Conservation (phyloP, 2,797 vertebrate species). For the Aplochiton taeniatus region DNA sequence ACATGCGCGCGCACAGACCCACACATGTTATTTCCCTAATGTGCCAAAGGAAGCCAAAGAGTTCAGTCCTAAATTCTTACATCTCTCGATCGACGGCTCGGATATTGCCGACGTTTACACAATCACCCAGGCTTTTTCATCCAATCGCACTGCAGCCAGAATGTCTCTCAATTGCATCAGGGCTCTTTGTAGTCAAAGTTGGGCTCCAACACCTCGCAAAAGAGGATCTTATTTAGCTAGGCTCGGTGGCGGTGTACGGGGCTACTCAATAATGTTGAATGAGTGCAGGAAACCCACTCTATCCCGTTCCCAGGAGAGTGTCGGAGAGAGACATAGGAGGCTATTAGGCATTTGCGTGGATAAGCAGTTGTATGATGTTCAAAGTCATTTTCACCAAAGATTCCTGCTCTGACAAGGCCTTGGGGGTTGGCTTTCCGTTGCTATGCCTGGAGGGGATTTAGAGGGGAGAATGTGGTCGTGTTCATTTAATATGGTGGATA, state of each 20-base stretch:
- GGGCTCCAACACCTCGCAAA: conserved; percentile 15
- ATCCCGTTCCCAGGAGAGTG: conserved; percentile 1
- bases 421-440: conserved; percentile 10
- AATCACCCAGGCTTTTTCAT: conserved; percentile 6
- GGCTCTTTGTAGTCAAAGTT: conserved; percentile 18
- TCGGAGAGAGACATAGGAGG: conserved; percentile 14
- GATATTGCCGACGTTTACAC: too few species aligned
- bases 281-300: neutral
- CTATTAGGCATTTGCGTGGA: conserved; percentile 22
- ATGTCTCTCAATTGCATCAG: conserved; percentile 52
- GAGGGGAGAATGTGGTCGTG: neutral
- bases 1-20: neutral
- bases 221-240: conserved; percentile 14
- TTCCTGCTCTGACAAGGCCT: conserved; percentile 4
- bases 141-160: conserved; percentile 12
- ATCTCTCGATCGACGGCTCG: too few species aligned
- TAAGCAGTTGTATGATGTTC: conserved; percentile 21
- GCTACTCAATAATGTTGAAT: conserved; percentile 14
- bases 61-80: too few species aligned
- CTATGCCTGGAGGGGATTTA: conserved; percentile 4
- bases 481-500: conserved; percentile 14
- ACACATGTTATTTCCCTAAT: too few species aligned
- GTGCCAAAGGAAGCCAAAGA: too few species aligned
- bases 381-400: conserved; percentile 22
- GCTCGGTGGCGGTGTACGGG: conserved; percentile 7